phyloP scores from a whole-genome alignment of 2,113 vertebrate species.

The Donacobius atricapilla region DNA sequence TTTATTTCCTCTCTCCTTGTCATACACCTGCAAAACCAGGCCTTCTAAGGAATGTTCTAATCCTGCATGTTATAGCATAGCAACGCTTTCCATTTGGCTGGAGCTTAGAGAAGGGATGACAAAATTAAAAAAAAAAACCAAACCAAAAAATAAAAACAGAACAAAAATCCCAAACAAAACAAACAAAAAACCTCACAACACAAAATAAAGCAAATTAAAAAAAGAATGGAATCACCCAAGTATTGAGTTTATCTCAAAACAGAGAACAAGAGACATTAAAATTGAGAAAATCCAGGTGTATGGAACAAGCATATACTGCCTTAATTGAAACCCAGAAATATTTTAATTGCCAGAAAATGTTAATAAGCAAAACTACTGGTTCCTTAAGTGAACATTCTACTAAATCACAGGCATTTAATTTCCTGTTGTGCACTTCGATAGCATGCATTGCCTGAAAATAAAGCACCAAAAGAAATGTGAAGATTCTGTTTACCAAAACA shows the following conservation, averaged over 20 bases:
- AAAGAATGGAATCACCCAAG: not conserved
- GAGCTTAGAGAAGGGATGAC: not conserved
- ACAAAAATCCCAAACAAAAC: not conserved
- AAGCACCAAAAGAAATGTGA: not conserved
- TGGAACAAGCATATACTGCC: not conserved
- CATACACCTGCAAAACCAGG: not conserved
- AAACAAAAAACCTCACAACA: too few species aligned
- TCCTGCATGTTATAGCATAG: not conserved
- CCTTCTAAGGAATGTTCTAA: not conserved
- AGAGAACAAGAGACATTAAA: not conserved
- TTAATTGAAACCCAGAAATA: not conserved
- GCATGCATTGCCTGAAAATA: not conserved
- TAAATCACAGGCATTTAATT: constrained; percentile 32
- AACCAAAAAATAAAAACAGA: not conserved
- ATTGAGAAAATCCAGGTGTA: not conserved
- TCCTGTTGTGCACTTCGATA: constrained; percentile 9
- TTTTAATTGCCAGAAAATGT: constrained; percentile 14
- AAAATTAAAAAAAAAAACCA: not conserved
- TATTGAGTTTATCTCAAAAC: not conserved
- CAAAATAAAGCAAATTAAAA: not conserved
- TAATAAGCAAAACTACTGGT: not conserved
- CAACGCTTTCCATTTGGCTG: not conserved
- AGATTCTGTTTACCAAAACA: constrained; percentile 44
- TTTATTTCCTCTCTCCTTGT: not conserved
- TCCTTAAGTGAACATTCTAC: constrained; percentile 27